Evolutionary conservation across 2,888 invertebrate species (phyloP).

Genomic region (Platynereis dumerilii): DNA sequence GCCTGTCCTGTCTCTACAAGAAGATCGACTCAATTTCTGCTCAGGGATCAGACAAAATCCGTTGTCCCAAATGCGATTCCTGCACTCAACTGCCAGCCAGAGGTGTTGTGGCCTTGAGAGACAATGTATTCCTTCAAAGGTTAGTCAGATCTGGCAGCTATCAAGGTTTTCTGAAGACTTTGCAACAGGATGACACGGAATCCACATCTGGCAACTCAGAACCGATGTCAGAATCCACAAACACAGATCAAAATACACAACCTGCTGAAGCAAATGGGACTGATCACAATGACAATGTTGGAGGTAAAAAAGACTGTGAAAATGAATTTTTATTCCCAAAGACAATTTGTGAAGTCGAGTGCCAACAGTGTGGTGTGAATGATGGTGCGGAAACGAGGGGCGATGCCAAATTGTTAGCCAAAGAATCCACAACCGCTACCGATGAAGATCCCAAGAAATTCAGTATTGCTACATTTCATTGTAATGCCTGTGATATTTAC

Average conservation of each 20-base stretch:
- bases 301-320: too few relatives aligned
- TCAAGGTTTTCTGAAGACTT: neutral
- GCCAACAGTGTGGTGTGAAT: too few relatives aligned
- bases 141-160: neutral
- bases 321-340: too few relatives aligned
- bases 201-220: too few relatives aligned
- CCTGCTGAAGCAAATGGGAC: too few relatives aligned
- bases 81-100: neutral
- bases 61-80: neutral
- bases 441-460: neutral
- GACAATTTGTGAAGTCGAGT: too few relatives aligned
- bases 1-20: conserved; percentile 4
- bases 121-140: neutral
- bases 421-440: neutral
- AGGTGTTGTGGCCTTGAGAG: neutral
- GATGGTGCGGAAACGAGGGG: too few relatives aligned
- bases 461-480: conserved; percentile 3
- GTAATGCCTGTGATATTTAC: conserved; percentile 20
- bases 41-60: neutral
- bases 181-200: too few relatives aligned
- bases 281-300: too few relatives aligned
- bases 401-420: too few relatives aligned
- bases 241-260: too few relatives aligned
- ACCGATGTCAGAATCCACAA: too few relatives aligned
- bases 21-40: conserved; percentile 1